Evolutionary conservation across 2,113 vertebrate genomes (phyloP), one percentile per base, ranked within the genome.

Genomic region (Holacanthus passer): DNA sequence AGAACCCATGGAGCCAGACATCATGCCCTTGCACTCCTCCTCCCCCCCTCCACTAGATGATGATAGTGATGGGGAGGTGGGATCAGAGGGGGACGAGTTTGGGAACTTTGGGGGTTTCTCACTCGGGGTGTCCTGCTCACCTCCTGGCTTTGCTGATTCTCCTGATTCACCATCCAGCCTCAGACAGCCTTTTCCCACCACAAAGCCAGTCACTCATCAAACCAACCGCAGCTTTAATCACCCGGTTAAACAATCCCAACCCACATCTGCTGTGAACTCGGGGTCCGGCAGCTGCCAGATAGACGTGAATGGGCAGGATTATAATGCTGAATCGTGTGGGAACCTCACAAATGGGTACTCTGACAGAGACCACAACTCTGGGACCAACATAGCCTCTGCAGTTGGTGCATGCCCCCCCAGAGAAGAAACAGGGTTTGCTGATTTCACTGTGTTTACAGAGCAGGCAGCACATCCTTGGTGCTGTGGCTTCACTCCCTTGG

Each of bases 51-150:
- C 95, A 1, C 90, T 97, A 79, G 96, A 97, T 77, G 96, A 95
- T 41, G 83, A 82, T 10, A 70, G 65, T 3, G 87, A 79, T 1
- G 73, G 63, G 24, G 88, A 83, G n/a, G 32, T 43, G 65, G 96
- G 94, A 84, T 95, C 95, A 0, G 96, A 96, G 52, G 96, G 98
- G 1, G 97, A 98, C 0, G 97, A 97, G 81, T 99, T 98, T 90
- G 96, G 97, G 73, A 96, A 97, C 76, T 97, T 97, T 73, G 96
- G 96, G 79, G 96, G 95, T 9, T 97, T 97, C 92, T 94, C 96
- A 73, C 93, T 93, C 35, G 94, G 88, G 63, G 92, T 95, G 31
- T 91, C 95, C 62, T 78, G 68, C 75, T 93, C 96, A 56, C 86
- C 95, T 9, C 86, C 95, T 55, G 94, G 93, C 68, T 96, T 96